phyloP scores from a whole-genome alignment of 1,140 invertebrate species.

The Odontomachus brunneus region DNA sequence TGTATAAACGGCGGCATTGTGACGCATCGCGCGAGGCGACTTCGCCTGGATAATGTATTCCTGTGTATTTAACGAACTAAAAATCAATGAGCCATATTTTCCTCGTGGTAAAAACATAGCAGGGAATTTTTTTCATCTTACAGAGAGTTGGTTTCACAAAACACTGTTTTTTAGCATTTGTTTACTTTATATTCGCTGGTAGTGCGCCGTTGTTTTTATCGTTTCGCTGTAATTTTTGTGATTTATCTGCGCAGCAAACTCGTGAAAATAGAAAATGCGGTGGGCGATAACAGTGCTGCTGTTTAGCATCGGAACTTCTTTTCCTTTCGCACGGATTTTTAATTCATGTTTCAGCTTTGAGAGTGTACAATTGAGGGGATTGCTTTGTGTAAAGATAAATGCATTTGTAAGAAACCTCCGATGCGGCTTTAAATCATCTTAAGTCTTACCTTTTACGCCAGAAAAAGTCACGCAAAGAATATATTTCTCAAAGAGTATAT shows the following conservation, averaged over 20 bases:
- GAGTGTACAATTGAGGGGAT: neutral
- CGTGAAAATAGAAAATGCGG: constrained; percentile 2
- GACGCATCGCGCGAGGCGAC: neutral
- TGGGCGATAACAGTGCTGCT: neutral
- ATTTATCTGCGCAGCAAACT: constrained; percentile 18
- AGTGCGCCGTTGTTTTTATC: constrained; percentile 1
- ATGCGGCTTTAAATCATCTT: neutral
- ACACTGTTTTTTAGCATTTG: constrained; percentile 12
- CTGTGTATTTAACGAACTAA: neutral
- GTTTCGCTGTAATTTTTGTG: neutral
- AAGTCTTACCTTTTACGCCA: neutral
- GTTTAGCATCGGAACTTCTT: neutral
- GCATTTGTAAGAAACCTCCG: neutral
- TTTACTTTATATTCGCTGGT: neutral
- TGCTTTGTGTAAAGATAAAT: neutral
- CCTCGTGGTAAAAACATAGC: neutral
- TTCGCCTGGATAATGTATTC: neutral
- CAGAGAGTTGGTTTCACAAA: neutral
- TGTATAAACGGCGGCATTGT: neutral
- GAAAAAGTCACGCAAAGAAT: neutral
- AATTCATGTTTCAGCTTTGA: neutral
- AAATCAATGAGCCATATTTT: neutral
- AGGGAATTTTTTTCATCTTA: neutral
- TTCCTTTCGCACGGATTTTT: neutral
- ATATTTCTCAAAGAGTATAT: neutral